Evolutionary conservation across 92 coral and sea anemone species (phyloP).

Genomic region (Umimayanthus chanpuru): DNA sequence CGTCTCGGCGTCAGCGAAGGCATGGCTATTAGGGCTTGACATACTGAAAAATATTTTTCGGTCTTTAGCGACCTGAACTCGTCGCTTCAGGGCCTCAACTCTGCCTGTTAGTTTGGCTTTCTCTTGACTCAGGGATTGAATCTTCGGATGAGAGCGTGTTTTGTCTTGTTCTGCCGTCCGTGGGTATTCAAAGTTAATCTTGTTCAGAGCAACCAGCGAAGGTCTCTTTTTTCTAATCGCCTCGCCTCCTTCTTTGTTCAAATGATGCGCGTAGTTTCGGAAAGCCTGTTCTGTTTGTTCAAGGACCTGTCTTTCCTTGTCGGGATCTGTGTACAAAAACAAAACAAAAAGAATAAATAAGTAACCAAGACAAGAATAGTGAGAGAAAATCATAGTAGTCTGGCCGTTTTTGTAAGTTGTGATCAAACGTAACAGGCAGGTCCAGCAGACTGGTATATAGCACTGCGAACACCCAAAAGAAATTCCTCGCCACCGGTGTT

Average conservation of each 20-base stretch:
- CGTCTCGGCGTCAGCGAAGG: conserved; percentile 85
- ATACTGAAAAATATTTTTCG: conserved; percentile 84
- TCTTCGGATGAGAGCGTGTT: conserved; percentile 36
- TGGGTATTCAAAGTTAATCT: conserved; percentile 76
- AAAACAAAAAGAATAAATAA: neutral
- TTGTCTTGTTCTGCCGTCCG: conserved; percentile 48
- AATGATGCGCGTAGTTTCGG: conserved; percentile 69
- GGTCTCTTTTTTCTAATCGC: conserved; percentile 61
- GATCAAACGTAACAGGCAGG: no score
- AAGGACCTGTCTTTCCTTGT: conserved; percentile 74
- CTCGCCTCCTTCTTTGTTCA: conserved; percentile 62
- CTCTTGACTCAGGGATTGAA: conserved; percentile 69
- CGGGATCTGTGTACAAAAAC: conserved; percentile 59
- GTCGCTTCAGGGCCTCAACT: conserved; percentile 71
- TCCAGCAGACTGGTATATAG: no score
- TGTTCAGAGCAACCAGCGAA: conserved; percentile 75
- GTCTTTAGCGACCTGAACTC: conserved; percentile 84
- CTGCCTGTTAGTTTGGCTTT: conserved; percentile 67
- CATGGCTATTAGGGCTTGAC: conserved; percentile 67
- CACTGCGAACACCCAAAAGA: no score
- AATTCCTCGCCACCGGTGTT: no score
- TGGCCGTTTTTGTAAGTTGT: no score
- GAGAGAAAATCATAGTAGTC: neutral
- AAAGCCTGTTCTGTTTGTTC: conserved; percentile 77
- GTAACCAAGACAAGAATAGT: no score